phyloP scores from a whole-genome alignment of 1,140 invertebrate species.

The Anthonomus grandis region DNA sequence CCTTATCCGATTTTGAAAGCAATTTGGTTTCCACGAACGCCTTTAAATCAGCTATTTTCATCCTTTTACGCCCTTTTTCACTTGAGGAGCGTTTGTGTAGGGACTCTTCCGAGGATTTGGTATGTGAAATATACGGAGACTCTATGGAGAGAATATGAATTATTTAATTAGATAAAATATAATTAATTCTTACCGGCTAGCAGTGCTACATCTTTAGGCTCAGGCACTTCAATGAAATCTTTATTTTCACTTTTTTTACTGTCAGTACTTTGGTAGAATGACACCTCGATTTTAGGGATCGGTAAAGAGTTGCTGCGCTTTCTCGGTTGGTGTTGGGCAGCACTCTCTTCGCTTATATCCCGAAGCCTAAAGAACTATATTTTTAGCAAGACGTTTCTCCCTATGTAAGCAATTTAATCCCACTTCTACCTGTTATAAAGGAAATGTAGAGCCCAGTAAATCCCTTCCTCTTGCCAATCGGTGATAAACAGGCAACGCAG shows the following conservation, averaged over 20 bases:
- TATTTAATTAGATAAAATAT: background rate
- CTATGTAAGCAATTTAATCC: no score
- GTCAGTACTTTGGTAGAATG: conserved; percentile 74
- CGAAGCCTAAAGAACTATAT: conserved; percentile 64
- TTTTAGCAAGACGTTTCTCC: no score
- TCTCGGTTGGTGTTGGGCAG: conserved; percentile 66
- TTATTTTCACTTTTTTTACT: conserved; percentile 65
- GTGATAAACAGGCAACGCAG: conserved; percentile 93
- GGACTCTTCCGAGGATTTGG: conserved; percentile 54
- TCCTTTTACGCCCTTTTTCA: conserved; percentile 79
- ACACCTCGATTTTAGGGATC: conserved; percentile 88
- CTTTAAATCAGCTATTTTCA: conserved; percentile 87
- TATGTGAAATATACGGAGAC: conserved; percentile 47
- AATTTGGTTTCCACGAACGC: conserved; percentile 89
- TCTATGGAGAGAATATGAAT: conserved; percentile 44
- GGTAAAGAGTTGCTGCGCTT: conserved; percentile 88
- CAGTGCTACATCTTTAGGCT: conserved; percentile 60
- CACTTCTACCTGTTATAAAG: conserved; percentile 73
- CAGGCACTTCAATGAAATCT: conserved; percentile 73
- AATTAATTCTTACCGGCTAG: conserved; percentile 49
- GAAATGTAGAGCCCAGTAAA: conserved; percentile 96
- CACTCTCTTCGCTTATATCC: conserved; percentile 76
- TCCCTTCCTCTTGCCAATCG: conserved; percentile 97
- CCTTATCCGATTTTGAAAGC: conserved; percentile 86
- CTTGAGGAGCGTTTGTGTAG: conserved; percentile 66